phyloP scores from a whole-genome alignment of 2,888 invertebrate species.

The Hydroisotoma schaefferi region DNA sequence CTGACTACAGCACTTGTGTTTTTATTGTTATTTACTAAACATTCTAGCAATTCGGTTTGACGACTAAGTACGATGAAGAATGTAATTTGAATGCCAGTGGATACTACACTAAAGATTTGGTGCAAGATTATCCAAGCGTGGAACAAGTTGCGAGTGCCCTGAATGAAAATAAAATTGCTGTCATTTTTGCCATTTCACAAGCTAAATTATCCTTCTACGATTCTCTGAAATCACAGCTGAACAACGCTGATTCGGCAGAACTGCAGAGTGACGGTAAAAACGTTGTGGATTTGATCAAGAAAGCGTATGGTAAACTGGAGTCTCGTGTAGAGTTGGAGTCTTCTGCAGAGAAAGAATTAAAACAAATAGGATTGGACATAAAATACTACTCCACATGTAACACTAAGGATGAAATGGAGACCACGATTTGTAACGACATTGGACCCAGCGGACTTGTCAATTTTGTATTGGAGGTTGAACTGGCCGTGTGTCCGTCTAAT shows the following conservation, averaged over 20 bases:
- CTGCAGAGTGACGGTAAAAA: too few relatives aligned
- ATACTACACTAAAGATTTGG: background rate
- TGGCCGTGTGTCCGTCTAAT: background rate
- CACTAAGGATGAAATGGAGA: background rate
- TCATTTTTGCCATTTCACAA: too few relatives aligned
- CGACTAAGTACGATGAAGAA: background rate
- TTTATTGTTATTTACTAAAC: too few relatives aligned
- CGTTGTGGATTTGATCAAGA: background rate
- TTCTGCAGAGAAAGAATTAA: background rate
- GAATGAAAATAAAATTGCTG: background rate
- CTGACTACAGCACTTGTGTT: too few relatives aligned
- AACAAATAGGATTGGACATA: background rate
- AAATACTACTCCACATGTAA: background rate
- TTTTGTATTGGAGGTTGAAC: background rate
- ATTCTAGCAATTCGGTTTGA: too few relatives aligned
- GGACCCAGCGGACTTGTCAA: background rate
- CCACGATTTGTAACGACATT: background rate
- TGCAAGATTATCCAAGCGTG: background rate
- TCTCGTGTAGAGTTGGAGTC: background rate
- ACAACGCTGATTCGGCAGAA: too few relatives aligned
- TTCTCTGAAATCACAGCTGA: too few relatives aligned
- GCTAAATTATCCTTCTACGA: too few relatives aligned
- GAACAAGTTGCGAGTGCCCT: background rate
- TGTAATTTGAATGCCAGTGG: background rate
- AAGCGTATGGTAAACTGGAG: background rate